Base-by-base conservation (phyloP, 2,888 invertebrate species). In the Tenthredo scrophulariae region DNA sequence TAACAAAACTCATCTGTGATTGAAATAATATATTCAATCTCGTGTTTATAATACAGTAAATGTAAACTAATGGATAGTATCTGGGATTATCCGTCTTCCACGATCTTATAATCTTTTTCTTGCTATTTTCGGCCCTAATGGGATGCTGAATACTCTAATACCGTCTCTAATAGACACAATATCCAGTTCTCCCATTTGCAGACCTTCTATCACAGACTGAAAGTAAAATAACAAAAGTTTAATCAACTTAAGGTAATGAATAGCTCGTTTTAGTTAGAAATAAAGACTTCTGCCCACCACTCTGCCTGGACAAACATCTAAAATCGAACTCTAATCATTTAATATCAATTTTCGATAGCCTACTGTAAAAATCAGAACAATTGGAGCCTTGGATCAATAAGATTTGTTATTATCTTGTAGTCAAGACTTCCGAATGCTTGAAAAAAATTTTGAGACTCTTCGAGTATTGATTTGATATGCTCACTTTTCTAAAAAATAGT, bases 91-190 rank as follows among this genome's bases (percentile, higher is more conserved):
- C n/a, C n/a, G n/a, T 62, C 65, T 82, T 43, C 65, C 15, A 46
- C 7, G 26, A 79, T 5, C 10, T 89, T 97, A 98, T 91, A 98
- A 94, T 94, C 97, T 96, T 91, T n/a, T n/a, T n/a, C 97, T 96
- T 84, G 96, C 96, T 94, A 98, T 99, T 89, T 97, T 95, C 43
- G 98, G 96, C 86, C 98, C 94, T 3, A 97, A 97, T 50, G 97
- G 97, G 93, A 96, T 96, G 96, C 96, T 97, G 0, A 97, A 97
- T 6, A 98, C 96, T 84, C 95, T 96, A 0, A 99, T 99, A 89
- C 94, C 95, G 92, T 99, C 99, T n/a, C 99, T 98, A 84, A 99
- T 95, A 7, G 99, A 99, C 26, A 98, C 95, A 88, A 99, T 96
- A 86, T 98, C 95, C 62, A 99, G 91, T 18, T 99, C 99, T 80